Conservation (phyloP, 2,797 vertebrate genomes). For the Anas georgica region DNA sequence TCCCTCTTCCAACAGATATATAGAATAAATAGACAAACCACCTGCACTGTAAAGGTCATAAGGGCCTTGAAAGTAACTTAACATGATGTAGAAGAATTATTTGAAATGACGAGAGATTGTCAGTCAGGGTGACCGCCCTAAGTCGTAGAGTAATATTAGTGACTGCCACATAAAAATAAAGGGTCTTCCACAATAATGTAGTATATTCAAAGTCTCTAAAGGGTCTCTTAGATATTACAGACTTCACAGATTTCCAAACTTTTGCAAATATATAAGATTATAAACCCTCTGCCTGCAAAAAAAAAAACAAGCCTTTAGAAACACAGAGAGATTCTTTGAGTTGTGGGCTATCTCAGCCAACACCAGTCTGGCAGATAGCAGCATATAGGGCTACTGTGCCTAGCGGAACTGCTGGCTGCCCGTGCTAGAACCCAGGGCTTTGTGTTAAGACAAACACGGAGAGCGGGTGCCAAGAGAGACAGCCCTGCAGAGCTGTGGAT, state of each 20-base stretch:
- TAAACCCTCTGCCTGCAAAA: background rate
- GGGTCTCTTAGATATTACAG: background rate
- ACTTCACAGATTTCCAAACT: background rate
- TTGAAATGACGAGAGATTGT: background rate
- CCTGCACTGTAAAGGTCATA: background rate
- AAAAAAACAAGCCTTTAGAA: conserved; percentile 18
- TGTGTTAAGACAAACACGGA: conserved; percentile 87
- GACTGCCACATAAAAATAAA: background rate
- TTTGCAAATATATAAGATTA: background rate
- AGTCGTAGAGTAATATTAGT: background rate
- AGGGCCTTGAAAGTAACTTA: background rate
- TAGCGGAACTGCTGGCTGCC: conserved; percentile 52
- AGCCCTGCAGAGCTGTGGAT: conserved; percentile 78
- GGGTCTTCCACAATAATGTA: background rate
- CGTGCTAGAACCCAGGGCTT: conserved; percentile 35
- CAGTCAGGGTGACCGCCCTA: background rate
- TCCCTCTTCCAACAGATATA: background rate
- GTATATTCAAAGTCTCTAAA: background rate
- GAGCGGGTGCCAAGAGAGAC: conserved; percentile 77
- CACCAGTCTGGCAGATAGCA: conserved; percentile 57
- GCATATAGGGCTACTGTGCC: conserved; percentile 69
- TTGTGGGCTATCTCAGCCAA: conserved; percentile 63
- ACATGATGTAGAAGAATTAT: background rate
- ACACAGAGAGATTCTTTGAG: background rate
- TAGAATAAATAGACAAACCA: background rate